Conservation (phyloP, 2,888 invertebrate species). For the Machimus atricapillus region DNA sequence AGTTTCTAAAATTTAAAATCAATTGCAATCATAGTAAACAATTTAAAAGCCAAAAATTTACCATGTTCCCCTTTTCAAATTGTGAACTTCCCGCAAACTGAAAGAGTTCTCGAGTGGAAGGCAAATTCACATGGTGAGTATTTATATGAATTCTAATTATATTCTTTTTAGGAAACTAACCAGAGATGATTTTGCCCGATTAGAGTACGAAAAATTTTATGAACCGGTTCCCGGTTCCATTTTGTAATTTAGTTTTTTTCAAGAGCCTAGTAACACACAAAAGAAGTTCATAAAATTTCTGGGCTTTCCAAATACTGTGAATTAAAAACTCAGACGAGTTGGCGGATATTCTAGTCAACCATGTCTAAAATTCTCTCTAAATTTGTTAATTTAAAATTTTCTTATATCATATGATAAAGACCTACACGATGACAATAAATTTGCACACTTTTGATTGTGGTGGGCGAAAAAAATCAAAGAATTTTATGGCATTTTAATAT, state of each 20-base stretch:
- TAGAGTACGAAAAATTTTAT: background rate
- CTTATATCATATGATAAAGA: background rate
- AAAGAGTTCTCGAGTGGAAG: background rate
- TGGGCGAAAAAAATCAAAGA: background rate
- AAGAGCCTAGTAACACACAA: conserved; percentile 2
- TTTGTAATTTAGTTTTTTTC: background rate
- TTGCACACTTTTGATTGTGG: background rate
- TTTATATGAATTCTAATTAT: conserved; percentile 22
- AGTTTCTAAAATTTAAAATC: background rate
- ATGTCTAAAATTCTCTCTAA: background rate
- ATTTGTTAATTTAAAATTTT: background rate
- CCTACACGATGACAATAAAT: background rate
- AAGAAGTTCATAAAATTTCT: background rate
- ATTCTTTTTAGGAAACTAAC: background rate
- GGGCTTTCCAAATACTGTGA: conserved; percentile 10
- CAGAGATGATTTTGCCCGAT: background rate
- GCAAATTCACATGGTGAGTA: background rate
- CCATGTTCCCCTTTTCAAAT: conserved; percentile 1
- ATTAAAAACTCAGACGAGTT: conserved; percentile 1
- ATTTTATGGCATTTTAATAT: background rate
- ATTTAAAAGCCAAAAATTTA: background rate
- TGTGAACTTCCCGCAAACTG: conserved; percentile 20
- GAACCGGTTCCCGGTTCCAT: conserved; percentile 1
- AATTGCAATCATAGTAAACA: background rate
- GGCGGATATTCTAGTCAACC: background rate